A percentile compares a stretch with the other conserved stretches of the same genome.
Conservation (phyloP, 2,797 vertebrate species). For the Cynodonichthys magdalenae region DNA sequence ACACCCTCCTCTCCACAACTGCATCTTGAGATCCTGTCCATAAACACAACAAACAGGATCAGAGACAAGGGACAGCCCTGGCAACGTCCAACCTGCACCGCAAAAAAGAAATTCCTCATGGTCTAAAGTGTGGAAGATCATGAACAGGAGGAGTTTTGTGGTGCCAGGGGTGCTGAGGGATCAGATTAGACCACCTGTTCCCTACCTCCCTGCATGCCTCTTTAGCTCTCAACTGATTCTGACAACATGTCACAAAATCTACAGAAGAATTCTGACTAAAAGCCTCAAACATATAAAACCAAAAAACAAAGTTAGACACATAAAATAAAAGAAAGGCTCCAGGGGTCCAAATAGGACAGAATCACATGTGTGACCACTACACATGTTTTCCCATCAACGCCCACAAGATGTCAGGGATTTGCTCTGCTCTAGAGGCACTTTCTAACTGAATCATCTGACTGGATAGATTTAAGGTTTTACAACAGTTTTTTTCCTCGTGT, state of each 20-base stretch:
- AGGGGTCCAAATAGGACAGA: conserved; percentile 53
- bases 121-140: conserved; percentile 47
- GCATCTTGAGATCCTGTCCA: too few species aligned
- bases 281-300: conserved; percentile 26
- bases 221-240: conserved; percentile 58
- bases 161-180: conserved; percentile 44
- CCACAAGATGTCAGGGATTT: conserved; percentile 22
- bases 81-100: neutral
- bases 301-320: conserved; percentile 35
- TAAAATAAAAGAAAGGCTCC: conserved; percentile 33
- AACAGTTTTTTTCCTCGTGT: conserved; percentile 6
- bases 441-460: neutral
- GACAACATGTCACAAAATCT: conserved; percentile 67
- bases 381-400: conserved; percentile 30
- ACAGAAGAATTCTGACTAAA: conserved; percentile 57
- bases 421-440: conserved; percentile 17
- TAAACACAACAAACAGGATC: too few species aligned
- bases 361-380: too few species aligned
- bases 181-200: conserved; percentile 81
- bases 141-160: conserved; percentile 29
- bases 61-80: too few species aligned
- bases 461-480: neutral
- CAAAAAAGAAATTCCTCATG: conserved; percentile 61
- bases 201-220: conserved; percentile 28
- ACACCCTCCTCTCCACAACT: too few species aligned